Conservation (phyloP, 2,113 vertebrate species). For the Lonchura striata region DNA sequence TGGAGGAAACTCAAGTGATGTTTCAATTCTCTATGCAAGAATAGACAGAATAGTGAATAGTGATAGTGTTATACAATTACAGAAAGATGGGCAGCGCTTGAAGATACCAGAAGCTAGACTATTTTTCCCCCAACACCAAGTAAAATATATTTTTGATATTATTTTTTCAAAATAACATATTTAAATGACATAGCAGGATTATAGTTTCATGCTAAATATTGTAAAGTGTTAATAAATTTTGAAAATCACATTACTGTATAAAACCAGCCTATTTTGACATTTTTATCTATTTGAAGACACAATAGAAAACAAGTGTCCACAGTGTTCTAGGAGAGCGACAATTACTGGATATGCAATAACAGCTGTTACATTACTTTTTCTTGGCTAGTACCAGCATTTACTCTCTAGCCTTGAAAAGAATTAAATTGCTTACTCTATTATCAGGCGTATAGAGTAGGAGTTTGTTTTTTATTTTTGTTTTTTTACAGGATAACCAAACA, state of each 20-base stretch:
- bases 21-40: slow-evolving; percentile 72
- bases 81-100: slow-evolving; percentile 23
- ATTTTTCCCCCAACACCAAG: not conserved
- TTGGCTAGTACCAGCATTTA: not conserved
- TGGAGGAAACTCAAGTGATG: slow-evolving; percentile 68
- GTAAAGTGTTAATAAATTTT: not conserved
- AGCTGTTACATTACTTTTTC: not conserved
- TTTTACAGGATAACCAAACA: not conserved
- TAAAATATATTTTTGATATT: not conserved
- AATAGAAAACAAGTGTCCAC: not conserved
- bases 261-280: not conserved
- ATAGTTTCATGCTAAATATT: not conserved
- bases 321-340: fast-evolving
- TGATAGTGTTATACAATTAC: slow-evolving; percentile 63
- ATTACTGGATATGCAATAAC: not conserved
- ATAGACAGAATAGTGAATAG: slow-evolving; percentile 64
- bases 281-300: not conserved
- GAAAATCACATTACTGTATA: not conserved
- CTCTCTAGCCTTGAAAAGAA: not conserved
- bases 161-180: not conserved
- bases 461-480: not conserved
- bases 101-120: slow-evolving; percentile 23
- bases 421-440: not conserved
- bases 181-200: not conserved
- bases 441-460: not conserved